phyloP scores from a whole-genome alignment of 2,113 vertebrate species.

The Vimba vimba region DNA sequence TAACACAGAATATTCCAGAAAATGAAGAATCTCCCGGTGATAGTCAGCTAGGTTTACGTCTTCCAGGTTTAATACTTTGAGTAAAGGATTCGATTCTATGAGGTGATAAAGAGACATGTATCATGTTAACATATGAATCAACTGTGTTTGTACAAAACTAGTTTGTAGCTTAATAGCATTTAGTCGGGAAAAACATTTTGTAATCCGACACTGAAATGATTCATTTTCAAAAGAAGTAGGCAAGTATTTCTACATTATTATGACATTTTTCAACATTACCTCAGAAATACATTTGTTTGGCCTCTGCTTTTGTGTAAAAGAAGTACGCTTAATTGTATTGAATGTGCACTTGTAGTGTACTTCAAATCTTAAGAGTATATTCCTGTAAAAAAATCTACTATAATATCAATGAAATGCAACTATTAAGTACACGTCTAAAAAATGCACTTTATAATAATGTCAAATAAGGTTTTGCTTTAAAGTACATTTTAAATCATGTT shows the following conservation, averaged over 20 bases:
- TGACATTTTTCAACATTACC: neutral
- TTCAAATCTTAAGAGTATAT: neutral
- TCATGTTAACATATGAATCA: no score
- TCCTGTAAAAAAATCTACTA: neutral
- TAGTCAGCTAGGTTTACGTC: conserved; percentile 83
- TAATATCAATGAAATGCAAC: neutral
- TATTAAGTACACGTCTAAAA: no score
- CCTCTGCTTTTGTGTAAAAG: neutral
- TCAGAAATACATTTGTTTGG: neutral
- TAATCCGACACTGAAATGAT: neutral
- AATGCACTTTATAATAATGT: no score
- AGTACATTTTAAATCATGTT: no score
- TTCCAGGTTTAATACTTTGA: conserved; percentile 82
- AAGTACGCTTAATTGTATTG: neutral
- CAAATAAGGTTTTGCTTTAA: no score
- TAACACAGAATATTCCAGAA: conserved; percentile 78
- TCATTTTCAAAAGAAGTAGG: neutral
- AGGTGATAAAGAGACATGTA: conserved; percentile 26
- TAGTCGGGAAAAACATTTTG: neutral
- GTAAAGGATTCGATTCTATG: conserved; percentile 73
- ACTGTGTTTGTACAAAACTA: neutral
- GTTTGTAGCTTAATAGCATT: neutral
- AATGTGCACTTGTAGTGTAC: no score
- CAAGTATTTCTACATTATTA: neutral
- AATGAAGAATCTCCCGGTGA: conserved; percentile 81